Base-by-base conservation (phyloP, 2,113 vertebrate species). In the Austrofundulus limnaeus region DNA sequence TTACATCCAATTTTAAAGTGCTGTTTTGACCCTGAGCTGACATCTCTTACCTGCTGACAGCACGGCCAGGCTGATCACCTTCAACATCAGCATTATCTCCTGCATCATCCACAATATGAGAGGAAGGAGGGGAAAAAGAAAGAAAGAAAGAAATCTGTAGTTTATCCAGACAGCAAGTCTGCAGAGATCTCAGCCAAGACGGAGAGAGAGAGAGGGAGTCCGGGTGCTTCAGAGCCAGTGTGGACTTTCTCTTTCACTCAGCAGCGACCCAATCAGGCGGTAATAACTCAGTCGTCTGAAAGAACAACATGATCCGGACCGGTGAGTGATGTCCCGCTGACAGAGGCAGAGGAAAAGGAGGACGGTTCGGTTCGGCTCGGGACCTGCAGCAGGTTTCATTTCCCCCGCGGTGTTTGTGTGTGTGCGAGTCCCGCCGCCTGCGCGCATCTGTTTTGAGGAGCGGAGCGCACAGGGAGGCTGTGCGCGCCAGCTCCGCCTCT, bases 21-120 rank as follows among this genome's bases (percentile, higher is more conserved):
- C 8, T 28, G 25, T 28, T 28, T 7, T 4, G 25, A 28, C 3
- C 25, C 25, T 4, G 25, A 28, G 5, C 8, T 34, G 31, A 5
- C 31, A n/a, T 9, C 20, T 83, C 88, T 75, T 49, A 92, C 91
- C 90, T 92, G 90, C 61, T 79, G 80, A 84, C 59, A 82, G 48
- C 62, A 72, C 34, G 28, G 71, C 80, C 68, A 87, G 63, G 45
- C 58, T 61, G 61, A 84, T 38, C 16, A 85, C 49, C 34, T 87
- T 46, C 41, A 84, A 58, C 38, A 80, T 11, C 69, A 72, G 61
- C 88, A 87, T 89, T 10, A 10, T 67, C 61, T 85, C 63, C 73
- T 52, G 1, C 0, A 10, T 5, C 59, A 60, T 77, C 86, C 83
- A 42, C 31, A 50, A 63, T 39, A 47, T 20, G 54, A 1, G 24